These are phyloP conservation scores for Osmerus eperlanus DNA, from an alignment of 2,113 vertebrate genomes.

Conservation along the genomic window DNA sequence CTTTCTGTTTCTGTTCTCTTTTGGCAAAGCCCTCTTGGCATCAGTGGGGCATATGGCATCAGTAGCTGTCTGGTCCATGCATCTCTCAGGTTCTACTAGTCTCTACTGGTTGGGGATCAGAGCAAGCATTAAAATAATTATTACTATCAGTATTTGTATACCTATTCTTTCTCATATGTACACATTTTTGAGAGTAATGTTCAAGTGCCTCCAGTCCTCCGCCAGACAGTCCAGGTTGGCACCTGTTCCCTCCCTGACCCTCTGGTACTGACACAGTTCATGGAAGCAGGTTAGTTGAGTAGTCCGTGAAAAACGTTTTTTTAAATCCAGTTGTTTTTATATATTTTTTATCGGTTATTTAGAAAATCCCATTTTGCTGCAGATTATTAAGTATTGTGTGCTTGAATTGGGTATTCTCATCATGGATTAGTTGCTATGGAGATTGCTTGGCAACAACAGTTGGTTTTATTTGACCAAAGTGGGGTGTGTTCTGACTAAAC, in stretches of 20 bases:
- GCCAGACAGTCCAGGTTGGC: background rate
- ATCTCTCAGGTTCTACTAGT: slow-evolving; percentile 21
- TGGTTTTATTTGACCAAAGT: slow-evolving; percentile 28
- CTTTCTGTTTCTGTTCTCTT: background rate
- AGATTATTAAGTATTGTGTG: slow-evolving; percentile 94
- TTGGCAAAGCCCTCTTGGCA: background rate
- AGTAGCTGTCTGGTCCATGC: slow-evolving; percentile 33
- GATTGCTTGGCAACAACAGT: background rate
- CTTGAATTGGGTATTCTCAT: slow-evolving; percentile 82
- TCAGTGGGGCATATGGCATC: background rate
- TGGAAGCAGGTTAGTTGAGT: slow-evolving; percentile 76
- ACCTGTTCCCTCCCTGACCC: background rate
- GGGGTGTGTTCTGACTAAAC: slow-evolving; percentile 43
- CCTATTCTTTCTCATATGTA: slow-evolving; percentile 24
- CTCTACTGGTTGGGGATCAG: slow-evolving; percentile 1
- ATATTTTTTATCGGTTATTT: background rate
- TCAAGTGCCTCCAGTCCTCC: background rate
- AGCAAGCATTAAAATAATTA: slow-evolving; percentile 4
- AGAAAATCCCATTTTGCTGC: slow-evolving; percentile 86
- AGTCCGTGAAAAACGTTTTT: slow-evolving; percentile 74
- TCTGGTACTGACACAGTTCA: slow-evolving; percentile 59
- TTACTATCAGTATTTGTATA: slow-evolving; percentile 15
- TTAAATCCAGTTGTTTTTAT: slow-evolving; percentile 2
- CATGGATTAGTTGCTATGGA: slow-evolving; percentile 80
- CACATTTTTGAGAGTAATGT: background rate